These are phyloP conservation scores for Allophyes oxyacanthae DNA, from an alignment of 2,888 invertebrate genomes.

Conservation along the genomic window DNA sequence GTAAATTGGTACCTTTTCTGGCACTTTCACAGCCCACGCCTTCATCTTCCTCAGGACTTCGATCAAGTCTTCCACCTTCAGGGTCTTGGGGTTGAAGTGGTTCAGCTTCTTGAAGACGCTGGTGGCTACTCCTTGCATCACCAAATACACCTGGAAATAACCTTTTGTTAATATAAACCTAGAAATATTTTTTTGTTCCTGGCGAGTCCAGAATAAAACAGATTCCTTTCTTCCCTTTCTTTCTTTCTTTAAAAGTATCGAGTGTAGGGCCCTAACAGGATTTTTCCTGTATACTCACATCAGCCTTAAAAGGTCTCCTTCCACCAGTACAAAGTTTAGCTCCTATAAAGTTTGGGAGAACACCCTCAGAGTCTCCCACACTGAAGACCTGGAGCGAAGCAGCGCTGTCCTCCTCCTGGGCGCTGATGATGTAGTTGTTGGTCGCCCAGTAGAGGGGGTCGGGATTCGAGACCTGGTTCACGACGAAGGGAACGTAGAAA, in stretches of 20 bases:
- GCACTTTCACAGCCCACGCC: slow-evolving; percentile 81
- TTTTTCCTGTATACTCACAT: slow-evolving; percentile 85
- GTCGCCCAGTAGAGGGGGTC: slow-evolving; percentile 91
- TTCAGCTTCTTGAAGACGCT: slow-evolving; percentile 80
- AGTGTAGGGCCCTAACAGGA: too few relatives aligned
- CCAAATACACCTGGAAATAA: slow-evolving; percentile 90
- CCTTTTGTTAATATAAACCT: too few relatives aligned
- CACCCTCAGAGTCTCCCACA: slow-evolving; percentile 91
- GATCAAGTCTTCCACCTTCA: slow-evolving; percentile 75
- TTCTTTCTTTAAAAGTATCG: too few relatives aligned
- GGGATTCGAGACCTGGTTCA: slow-evolving; percentile 90
- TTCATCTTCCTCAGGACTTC: slow-evolving; percentile 82
- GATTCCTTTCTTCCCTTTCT: too few relatives aligned
- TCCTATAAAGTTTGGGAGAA: slow-evolving; percentile 90
- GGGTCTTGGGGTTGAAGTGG: slow-evolving; percentile 70
- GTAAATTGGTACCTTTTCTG: slow-evolving; percentile 82
- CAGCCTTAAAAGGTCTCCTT: slow-evolving; percentile 87
- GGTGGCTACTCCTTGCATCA: slow-evolving; percentile 84
- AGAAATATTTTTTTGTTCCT: too few relatives aligned
- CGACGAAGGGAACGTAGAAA: slow-evolving; percentile 91
- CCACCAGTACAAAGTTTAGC: slow-evolving; percentile 80
- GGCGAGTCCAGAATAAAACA: too few relatives aligned
- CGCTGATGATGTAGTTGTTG: slow-evolving; percentile 92
- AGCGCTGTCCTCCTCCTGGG: slow-evolving; percentile 86
- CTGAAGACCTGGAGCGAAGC: slow-evolving; percentile 85